Conservation (phyloP, 2,113 vertebrate genomes). For the Apaloderma vittatum region DNA sequence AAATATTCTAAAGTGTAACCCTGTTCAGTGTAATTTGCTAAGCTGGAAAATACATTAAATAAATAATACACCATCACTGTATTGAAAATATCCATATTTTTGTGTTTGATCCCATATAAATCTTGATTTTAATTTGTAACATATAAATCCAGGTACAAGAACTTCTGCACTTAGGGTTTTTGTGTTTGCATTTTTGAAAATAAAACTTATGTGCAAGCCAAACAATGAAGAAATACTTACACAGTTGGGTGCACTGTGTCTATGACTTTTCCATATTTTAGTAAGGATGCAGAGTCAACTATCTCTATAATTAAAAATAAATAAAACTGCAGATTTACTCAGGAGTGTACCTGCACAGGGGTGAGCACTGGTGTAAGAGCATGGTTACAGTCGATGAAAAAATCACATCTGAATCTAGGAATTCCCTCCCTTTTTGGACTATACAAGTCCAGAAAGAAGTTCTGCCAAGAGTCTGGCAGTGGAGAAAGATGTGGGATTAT, state of each 20-base stretch:
- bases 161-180: not conserved
- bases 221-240: conserved; percentile 67
- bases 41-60: not conserved
- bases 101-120: not conserved
- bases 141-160: not conserved
- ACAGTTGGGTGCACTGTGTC: conserved; percentile 45
- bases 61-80: not conserved
- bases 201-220: not conserved
- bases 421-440: conserved; percentile 33
- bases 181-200: not conserved
- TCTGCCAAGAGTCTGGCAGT: not conserved
- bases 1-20: not conserved
- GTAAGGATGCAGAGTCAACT: conserved; percentile 57
- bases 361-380: not conserved
- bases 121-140: not conserved
- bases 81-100: not conserved
- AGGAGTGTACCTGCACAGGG: conserved; percentile 3
- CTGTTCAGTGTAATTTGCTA: not conserved
- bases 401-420: not conserved
- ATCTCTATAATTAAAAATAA: conserved; percentile 69
- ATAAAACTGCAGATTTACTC: conserved; percentile 53
- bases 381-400: conserved; percentile 29
- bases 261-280: conserved; percentile 70
- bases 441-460: not conserved
- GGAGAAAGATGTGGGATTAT: not conserved